Percentiles rank a stretch among this genome's conserved stretches.
These are phyloP conservation scores for Chelon labrosus DNA, from an alignment of 2,797 vertebrate species.

Conservation along the genomic window DNA sequence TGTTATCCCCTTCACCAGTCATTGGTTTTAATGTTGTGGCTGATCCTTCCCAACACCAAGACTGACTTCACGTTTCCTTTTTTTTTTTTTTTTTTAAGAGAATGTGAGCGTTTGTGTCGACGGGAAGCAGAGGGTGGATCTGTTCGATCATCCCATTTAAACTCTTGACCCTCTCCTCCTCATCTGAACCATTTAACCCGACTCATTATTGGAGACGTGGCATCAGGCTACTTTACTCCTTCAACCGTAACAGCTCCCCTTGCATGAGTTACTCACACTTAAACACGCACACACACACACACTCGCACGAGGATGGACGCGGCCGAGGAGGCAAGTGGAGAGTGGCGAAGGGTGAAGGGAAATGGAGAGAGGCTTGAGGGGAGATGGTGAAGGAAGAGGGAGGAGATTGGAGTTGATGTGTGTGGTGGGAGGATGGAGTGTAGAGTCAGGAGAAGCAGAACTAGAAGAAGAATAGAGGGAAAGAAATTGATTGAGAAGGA, in stretches of 20 bases:
- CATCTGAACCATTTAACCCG: slow-evolving; percentile 20
- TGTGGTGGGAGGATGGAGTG: not conserved
- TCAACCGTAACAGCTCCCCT: slow-evolving; percentile 20
- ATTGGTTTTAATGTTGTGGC: too few species aligned
- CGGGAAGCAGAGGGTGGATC: not conserved
- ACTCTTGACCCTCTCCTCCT: slow-evolving; percentile 43
- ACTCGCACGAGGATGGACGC: not conserved
- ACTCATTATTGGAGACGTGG: slow-evolving; percentile 39
- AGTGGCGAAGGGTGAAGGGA: slow-evolving; percentile 36
- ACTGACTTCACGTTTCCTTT: not conserved
- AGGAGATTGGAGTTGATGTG: not conserved
- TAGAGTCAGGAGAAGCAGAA: not conserved
- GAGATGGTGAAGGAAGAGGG: slow-evolving; percentile 15
- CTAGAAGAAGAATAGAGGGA: not conserved
- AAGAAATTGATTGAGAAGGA: not conserved
- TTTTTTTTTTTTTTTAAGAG: not conserved
- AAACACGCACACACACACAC: not conserved
- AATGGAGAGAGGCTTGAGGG: slow-evolving; percentile 14
- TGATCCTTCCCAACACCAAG: not conserved
- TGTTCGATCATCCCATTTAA: slow-evolving; percentile 13
- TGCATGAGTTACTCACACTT: slow-evolving; percentile 8
- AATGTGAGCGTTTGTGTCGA: not conserved
- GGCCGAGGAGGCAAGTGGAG: slow-evolving; percentile 16
- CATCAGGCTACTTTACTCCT: slow-evolving; percentile 17
- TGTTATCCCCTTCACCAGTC: too few species aligned